phyloP scores from a whole-genome alignment of 2,113 vertebrate genomes.

The Gambusia affinis region DNA sequence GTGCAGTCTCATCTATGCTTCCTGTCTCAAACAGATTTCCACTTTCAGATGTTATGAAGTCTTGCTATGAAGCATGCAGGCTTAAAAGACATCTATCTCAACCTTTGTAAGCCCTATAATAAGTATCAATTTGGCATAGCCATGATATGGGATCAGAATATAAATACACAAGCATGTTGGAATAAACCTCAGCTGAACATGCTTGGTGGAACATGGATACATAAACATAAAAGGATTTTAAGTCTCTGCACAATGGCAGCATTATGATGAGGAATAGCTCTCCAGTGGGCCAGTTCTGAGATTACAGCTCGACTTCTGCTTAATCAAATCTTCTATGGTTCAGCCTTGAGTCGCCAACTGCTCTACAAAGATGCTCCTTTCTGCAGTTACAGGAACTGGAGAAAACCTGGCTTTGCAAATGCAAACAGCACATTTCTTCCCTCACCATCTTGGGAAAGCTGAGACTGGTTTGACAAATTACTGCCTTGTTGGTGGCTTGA shows the following conservation, averaged over 20 bases:
- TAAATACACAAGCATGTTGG: slow-evolving; percentile 45
- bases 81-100: slow-evolving; percentile 12
- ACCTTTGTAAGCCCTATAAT: slow-evolving; percentile 10
- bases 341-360: slow-evolving; percentile 44
- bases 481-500: slow-evolving; percentile 15
- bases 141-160: slow-evolving; percentile 46
- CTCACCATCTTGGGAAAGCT: slow-evolving; percentile 23
- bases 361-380: slow-evolving; percentile 42
- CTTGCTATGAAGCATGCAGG: slow-evolving; percentile 2
- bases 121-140: slow-evolving; percentile 22
- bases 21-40: slow-evolving; percentile 1
- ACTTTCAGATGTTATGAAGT: slow-evolving; percentile 14
- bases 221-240: slow-evolving; percentile 58
- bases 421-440: slow-evolving; percentile 9
- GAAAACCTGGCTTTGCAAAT: slow-evolving; percentile 9
- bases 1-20: not conserved
- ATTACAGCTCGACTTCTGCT: slow-evolving; percentile 49
- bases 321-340: slow-evolving; percentile 65
- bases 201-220: slow-evolving; percentile 42
- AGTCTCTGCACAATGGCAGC: slow-evolving; percentile 53
- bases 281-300: slow-evolving; percentile 42
- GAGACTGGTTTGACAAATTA: slow-evolving; percentile 1
- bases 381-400: slow-evolving; percentile 6
- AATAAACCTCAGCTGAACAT: slow-evolving; percentile 58
- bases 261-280: slow-evolving; percentile 42